phyloP scores from a whole-genome alignment of 1,140 invertebrate genomes.

The Ips typographus region DNA sequence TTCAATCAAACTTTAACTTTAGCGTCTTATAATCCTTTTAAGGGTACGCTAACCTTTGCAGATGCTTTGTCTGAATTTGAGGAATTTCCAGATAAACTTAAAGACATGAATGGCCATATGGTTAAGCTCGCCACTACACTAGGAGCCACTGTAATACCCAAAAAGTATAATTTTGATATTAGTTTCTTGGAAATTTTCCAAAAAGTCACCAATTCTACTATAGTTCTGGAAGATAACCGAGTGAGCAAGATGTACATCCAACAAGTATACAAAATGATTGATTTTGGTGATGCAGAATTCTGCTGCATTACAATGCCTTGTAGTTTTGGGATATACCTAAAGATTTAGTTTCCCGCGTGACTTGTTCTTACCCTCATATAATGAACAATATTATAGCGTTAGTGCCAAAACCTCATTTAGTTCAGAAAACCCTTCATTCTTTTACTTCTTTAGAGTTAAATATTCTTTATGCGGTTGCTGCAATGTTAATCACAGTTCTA shows the following conservation, averaged over 20 bases:
- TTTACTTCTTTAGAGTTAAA: neutral
- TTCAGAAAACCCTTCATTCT: neutral
- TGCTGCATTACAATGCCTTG: constrained; percentile 4
- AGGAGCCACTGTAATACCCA: neutral
- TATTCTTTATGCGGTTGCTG: neutral
- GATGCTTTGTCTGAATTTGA: neutral
- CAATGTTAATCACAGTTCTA: neutral
- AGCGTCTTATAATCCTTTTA: too few species aligned
- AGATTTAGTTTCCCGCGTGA: neutral
- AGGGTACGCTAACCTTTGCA: too few species aligned
- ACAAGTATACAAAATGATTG: neutral
- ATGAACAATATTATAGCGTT: constrained; percentile 11
- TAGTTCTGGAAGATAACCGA: neutral
- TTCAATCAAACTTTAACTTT: too few species aligned
- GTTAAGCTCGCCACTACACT: neutral
- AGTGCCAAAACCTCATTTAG: constrained; percentile 6
- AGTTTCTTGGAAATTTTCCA: constrained; percentile 1
- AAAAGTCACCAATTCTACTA: constrained; percentile 6
- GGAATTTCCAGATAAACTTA: constrained; percentile 22
- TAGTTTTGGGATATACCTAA: neutral
- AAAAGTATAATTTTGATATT: constrained; percentile 4
- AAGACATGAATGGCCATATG: constrained; percentile 15
- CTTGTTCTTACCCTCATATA: constrained; percentile 11
- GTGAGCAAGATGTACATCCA: neutral
- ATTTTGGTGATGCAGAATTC: constrained; percentile 3